These are phyloP conservation scores for Pristionchus pacificus DNA, from an alignment of 1,140 invertebrate species.

Conservation along the genomic window DNA sequence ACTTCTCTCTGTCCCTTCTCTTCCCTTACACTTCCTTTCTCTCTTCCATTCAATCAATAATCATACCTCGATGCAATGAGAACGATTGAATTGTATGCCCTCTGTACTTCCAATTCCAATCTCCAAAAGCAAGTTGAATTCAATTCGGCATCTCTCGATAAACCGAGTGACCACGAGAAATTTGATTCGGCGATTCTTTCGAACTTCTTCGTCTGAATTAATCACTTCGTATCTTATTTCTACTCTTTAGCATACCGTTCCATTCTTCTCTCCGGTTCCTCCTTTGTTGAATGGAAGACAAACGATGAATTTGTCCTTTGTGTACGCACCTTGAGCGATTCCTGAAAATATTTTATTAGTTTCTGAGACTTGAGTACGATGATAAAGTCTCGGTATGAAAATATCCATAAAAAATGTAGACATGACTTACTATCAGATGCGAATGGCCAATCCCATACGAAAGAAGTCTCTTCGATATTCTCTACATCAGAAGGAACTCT, in stretches of 20 bases:
- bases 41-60: slow-evolving; percentile 10
- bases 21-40: too few species aligned
- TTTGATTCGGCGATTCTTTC: slow-evolving; percentile 45
- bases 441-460: neutral
- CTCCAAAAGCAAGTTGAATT: slow-evolving; percentile 46
- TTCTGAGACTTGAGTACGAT: neutral
- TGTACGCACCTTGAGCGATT: slow-evolving; percentile 42
- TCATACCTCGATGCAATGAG: slow-evolving; percentile 32
- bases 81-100: slow-evolving; percentile 27
- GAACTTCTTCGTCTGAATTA: slow-evolving; percentile 46
- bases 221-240: too few species aligned
- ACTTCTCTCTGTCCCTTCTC: too few species aligned
- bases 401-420: neutral
- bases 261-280: slow-evolving; percentile 44
- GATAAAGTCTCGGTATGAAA: too few species aligned
- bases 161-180: slow-evolving; percentile 47
- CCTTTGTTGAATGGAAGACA: slow-evolving; percentile 49
- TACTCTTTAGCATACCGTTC: slow-evolving; percentile 46
- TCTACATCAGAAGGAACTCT: neutral
- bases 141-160: slow-evolving; percentile 41
- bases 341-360: slow-evolving; percentile 30
- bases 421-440: neutral
- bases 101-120: slow-evolving; percentile 39
- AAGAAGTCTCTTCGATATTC: neutral
- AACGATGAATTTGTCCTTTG: slow-evolving; percentile 43